Conservation (phyloP, 2,113 vertebrate genomes). For the Leptobrachium leishanense region DNA sequence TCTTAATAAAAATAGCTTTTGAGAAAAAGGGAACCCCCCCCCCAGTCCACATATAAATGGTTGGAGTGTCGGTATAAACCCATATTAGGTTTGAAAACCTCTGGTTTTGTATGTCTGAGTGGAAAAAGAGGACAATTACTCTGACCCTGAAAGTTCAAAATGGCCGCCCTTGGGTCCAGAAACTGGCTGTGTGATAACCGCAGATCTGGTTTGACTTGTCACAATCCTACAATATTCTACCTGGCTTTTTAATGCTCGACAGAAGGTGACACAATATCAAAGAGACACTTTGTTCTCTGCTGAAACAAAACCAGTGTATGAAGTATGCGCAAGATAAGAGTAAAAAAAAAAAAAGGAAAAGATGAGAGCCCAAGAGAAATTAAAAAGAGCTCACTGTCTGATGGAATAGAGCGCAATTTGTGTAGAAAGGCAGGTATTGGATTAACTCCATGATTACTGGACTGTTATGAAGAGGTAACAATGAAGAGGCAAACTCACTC, state of each 20-base stretch:
- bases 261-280: conserved; percentile 71
- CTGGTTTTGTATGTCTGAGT: no score
- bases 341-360: background rate
- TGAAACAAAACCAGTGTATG: conserved; percentile 59
- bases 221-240: conserved; percentile 56
- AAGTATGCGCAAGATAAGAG: conserved; percentile 50
- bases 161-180: background rate
- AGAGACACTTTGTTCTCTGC: conserved; percentile 73
- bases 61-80: no score
- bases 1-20: no score
- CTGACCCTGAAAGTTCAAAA: background rate
- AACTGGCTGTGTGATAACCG: background rate
- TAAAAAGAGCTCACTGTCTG: background rate
- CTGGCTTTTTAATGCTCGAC: conserved; percentile 55
- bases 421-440: background rate
- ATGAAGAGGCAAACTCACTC: no score
- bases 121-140: no score
- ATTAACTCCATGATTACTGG: background rate
- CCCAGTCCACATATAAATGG: no score
- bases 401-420: background rate
- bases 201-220: background rate
- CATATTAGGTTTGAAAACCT: no score
- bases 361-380: conserved; percentile 1
- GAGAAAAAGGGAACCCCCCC: no score
- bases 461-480: no score